Conservation (phyloP, 2,888 invertebrate genomes). For the Athalia cordata region DNA sequence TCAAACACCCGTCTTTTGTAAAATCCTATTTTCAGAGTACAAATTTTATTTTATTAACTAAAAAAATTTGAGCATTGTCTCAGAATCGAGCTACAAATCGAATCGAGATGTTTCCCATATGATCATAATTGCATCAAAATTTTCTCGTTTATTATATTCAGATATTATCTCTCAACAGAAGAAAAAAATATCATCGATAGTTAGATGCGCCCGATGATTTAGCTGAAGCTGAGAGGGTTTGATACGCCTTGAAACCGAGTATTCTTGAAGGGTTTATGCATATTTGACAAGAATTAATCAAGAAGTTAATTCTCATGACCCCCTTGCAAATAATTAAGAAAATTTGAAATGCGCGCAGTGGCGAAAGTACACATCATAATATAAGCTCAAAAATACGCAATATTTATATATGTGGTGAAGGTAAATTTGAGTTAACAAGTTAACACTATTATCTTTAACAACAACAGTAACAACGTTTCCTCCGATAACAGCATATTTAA, state of each 20-base stretch:
- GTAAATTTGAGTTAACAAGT: conserved; percentile 59
- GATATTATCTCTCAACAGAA: conserved; percentile 16
- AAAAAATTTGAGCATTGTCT: neutral
- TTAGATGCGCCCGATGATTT: neutral
- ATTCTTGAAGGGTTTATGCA: too few relatives aligned
- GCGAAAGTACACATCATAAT: neutral
- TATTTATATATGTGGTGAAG: conserved; percentile 17
- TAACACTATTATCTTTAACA: conserved; percentile 67
- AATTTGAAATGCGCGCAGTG: conserved; percentile 2
- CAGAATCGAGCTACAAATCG: neutral
- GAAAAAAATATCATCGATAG: conserved; percentile 1
- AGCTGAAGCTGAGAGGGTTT: neutral
- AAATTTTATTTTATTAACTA: too few relatives aligned
- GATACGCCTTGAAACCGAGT: too few relatives aligned
- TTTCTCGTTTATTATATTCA: conserved; percentile 1
- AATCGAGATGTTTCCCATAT: neutral
- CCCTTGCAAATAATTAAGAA: neutral
- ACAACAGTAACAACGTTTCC: conserved; percentile 68
- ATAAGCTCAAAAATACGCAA: conserved; percentile 30
- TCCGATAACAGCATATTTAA: conserved; percentile 61
- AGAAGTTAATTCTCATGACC: neutral
- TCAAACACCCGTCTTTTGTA: too few relatives aligned
- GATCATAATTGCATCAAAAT: neutral
- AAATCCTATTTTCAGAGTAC: too few relatives aligned
- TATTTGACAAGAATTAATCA: neutral